Conservation (phyloP, 2,888 invertebrate species). For the Elegia similella region DNA sequence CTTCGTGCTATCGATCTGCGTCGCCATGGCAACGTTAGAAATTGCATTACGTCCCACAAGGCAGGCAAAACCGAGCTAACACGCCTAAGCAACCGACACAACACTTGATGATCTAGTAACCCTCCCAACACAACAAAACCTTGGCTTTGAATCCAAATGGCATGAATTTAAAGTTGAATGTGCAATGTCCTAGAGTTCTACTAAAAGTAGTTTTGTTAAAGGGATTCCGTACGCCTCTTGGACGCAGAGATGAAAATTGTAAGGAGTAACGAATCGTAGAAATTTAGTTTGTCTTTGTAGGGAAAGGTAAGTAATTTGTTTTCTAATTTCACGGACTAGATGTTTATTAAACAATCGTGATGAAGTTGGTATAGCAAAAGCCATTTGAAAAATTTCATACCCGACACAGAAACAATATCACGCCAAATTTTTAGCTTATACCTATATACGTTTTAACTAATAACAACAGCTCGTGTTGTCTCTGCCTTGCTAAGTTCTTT, state of each 20-base stretch:
- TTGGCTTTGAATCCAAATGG: not conserved
- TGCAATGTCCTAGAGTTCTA: constrained; percentile 16
- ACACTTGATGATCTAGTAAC: constrained; percentile 33
- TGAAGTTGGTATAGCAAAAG: not conserved
- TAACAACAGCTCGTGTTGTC: too few relatives aligned
- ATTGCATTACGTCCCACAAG: constrained; percentile 40
- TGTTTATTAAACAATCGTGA: constrained; percentile 1
- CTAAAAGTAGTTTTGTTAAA: constrained; percentile 36
- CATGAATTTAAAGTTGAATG: not conserved
- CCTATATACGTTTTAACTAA: too few relatives aligned
- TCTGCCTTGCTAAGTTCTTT: too few relatives aligned
- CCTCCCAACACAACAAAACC: constrained; percentile 19
- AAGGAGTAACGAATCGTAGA: constrained; percentile 46
- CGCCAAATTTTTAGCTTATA: too few relatives aligned
- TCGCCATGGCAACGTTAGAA: constrained; percentile 33
- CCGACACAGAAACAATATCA: not conserved
- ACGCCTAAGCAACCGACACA: constrained; percentile 35
- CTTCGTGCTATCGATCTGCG: constrained; percentile 19
- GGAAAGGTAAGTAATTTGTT: constrained; percentile 12
- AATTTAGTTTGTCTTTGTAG: constrained; percentile 41
- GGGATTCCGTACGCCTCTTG: constrained; percentile 55
- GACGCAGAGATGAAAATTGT: constrained; percentile 58
- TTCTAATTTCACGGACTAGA: constrained; percentile 1
- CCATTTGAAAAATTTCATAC: not conserved
- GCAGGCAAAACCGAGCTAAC: constrained; percentile 25